A percentile compares a stretch with the other conserved stretches of the same genome.
These are phyloP conservation scores for Cephalopholis sonnerati DNA, from an alignment of 2,113 vertebrate species.

Conservation along the genomic window DNA sequence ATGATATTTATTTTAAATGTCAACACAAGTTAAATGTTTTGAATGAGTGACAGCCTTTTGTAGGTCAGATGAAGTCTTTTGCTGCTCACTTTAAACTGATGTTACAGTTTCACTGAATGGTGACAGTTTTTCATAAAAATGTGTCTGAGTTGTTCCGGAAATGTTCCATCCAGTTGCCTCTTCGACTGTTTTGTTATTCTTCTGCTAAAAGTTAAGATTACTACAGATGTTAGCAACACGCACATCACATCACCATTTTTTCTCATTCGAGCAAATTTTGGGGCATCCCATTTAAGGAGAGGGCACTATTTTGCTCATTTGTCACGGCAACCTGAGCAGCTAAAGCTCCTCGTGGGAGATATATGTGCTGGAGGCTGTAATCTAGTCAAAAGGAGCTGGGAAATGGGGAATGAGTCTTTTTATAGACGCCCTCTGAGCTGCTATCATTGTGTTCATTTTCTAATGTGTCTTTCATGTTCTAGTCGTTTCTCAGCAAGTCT, in stretches of 20 bases:
- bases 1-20: constrained; percentile 3
- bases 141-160: not conserved
- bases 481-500: not conserved
- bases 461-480: constrained; percentile 23
- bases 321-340: constrained; percentile 57
- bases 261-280: constrained; percentile 17
- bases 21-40: constrained; percentile 23
- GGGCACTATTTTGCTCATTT: constrained; percentile 49
- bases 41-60: not conserved
- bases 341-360: constrained; percentile 41
- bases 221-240: not conserved
- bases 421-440: constrained; percentile 38
- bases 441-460: constrained; percentile 25
- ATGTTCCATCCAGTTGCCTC: not conserved
- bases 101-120: not conserved
- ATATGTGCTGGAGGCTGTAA: constrained; percentile 67
- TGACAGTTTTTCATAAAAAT: not conserved
- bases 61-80: not conserved
- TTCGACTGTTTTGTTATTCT: not conserved
- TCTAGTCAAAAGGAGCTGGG: constrained; percentile 32
- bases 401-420: constrained; percentile 54
- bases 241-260: not conserved
- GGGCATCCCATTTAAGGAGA: constrained; percentile 37
- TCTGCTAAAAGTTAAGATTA: not conserved
- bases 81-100: not conserved